phyloP scores from a whole-genome alignment of 1,140 invertebrate genomes.

The Psilanteris sp. region DNA sequence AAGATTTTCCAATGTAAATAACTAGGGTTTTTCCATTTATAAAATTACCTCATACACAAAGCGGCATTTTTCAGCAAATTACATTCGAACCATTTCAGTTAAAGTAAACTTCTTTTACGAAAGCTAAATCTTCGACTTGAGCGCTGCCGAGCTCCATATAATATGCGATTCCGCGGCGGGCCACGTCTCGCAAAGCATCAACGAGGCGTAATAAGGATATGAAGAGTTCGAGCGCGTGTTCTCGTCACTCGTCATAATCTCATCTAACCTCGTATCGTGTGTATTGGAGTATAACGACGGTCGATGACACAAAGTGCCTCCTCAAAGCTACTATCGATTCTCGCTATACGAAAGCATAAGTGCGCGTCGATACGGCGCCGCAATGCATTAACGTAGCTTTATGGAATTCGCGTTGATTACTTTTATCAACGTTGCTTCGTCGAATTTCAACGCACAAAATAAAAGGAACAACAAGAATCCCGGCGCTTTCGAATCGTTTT shows the following conservation, averaged over 20 bases:
- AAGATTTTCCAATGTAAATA: no score
- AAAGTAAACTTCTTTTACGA: no score
- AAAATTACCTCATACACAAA: no score
- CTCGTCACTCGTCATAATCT: constrained; percentile 47
- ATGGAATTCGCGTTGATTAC: constrained; percentile 17
- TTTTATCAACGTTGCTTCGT: constrained; percentile 19
- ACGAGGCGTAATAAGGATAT: constrained; percentile 22
- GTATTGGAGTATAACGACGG: constrained; percentile 43
- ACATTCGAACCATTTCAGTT: no score
- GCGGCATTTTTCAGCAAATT: no score
- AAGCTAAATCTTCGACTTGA: no score
- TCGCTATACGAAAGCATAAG: constrained; percentile 31
- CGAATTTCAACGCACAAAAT: neutral
- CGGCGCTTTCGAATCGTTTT: no score
- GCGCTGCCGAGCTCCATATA: no score
- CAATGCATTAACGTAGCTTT: constrained; percentile 32
- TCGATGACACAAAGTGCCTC: constrained; percentile 54
- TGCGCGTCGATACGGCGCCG: constrained; percentile 47
- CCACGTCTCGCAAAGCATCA: constrained; percentile 5
- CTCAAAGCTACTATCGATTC: constrained; percentile 41
- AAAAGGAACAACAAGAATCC: neutral
- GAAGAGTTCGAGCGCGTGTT: constrained; percentile 22
- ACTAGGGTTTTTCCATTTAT: no score
- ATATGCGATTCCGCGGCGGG: constrained; percentile 20
- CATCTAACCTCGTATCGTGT: constrained; percentile 32